These are phyloP conservation scores for Macropus fuliginosus DNA, from an alignment of 2,797 vertebrate species.

Conservation along the genomic window DNA sequence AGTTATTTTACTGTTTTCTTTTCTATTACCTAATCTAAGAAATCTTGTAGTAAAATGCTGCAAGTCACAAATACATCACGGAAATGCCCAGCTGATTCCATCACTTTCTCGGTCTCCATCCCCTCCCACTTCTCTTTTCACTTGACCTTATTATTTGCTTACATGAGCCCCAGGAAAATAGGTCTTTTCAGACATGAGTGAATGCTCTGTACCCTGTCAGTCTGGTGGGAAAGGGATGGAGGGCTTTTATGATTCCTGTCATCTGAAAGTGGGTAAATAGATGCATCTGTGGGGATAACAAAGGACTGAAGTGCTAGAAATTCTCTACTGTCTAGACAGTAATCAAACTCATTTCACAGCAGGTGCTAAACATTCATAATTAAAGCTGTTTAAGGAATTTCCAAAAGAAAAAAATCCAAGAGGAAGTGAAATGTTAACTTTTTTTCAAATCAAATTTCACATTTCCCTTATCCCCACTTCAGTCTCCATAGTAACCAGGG, in stretches of 20 bases:
- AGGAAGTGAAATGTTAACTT: slow-evolving; percentile 69
- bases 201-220: slow-evolving; percentile 35
- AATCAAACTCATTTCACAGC: slow-evolving; percentile 62
- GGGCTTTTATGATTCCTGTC: slow-evolving; percentile 49
- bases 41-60: neutral
- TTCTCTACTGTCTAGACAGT: slow-evolving; percentile 64
- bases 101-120: neutral
- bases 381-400: slow-evolving; percentile 67
- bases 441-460: slow-evolving; percentile 72
- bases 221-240: slow-evolving; percentile 52
- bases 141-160: slow-evolving; percentile 60
- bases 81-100: neutral
- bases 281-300: slow-evolving; percentile 70
- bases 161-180: slow-evolving; percentile 20
- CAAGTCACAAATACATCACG: neutral
- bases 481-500: slow-evolving; percentile 80
- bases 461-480: slow-evolving; percentile 53
- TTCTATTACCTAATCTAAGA: slow-evolving; percentile 7
- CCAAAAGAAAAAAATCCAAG: slow-evolving; percentile 70
- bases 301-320: slow-evolving; percentile 61
- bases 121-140: slow-evolving; percentile 12
- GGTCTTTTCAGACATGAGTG: slow-evolving; percentile 32
- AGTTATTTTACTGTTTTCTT: slow-evolving; percentile 23
- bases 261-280: slow-evolving; percentile 63
- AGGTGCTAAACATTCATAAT: slow-evolving; percentile 64